These are phyloP conservation scores for Rhodophaea formosa DNA, from an alignment of 2,888 invertebrate species.

Conservation along the genomic window DNA sequence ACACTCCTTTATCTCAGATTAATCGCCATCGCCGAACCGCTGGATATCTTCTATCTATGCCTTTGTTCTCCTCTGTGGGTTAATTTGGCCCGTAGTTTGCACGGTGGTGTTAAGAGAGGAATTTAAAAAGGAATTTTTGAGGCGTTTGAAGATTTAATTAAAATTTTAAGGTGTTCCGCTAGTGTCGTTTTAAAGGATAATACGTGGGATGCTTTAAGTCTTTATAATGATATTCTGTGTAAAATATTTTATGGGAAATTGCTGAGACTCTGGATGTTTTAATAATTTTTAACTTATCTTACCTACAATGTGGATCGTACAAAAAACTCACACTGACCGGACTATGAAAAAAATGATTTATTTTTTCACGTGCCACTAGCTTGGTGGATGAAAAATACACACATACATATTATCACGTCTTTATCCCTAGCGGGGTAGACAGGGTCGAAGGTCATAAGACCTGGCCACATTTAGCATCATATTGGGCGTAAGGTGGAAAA, in stretches of 20 bases:
- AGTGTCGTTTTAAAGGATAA: not conserved
- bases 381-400: too few species aligned
- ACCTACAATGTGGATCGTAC: too few species aligned
- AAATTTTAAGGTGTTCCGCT: not conserved
- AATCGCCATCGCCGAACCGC: slow-evolving; percentile 19
- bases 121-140: slow-evolving; percentile 8
- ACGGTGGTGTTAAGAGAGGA: not conserved
- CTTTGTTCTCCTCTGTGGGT: slow-evolving; percentile 4
- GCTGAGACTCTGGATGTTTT: too few species aligned
- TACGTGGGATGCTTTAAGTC: not conserved
- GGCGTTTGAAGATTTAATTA: not conserved
- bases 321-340: too few species aligned
- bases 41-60: slow-evolving; percentile 1
- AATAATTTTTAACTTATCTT: too few species aligned
- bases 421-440: too few species aligned
- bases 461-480: too few species aligned
- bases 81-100: not conserved
- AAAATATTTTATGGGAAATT: slow-evolving; percentile 27
- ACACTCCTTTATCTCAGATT: slow-evolving; percentile 31
- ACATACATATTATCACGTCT: too few species aligned
- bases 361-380: too few species aligned
- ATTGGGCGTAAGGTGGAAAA: too few species aligned
- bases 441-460: too few species aligned
- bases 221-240: not conserved
- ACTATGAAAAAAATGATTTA: too few species aligned